Conservation (phyloP, 2,888 invertebrate genomes). For the Phanerotoma sp. region DNA sequence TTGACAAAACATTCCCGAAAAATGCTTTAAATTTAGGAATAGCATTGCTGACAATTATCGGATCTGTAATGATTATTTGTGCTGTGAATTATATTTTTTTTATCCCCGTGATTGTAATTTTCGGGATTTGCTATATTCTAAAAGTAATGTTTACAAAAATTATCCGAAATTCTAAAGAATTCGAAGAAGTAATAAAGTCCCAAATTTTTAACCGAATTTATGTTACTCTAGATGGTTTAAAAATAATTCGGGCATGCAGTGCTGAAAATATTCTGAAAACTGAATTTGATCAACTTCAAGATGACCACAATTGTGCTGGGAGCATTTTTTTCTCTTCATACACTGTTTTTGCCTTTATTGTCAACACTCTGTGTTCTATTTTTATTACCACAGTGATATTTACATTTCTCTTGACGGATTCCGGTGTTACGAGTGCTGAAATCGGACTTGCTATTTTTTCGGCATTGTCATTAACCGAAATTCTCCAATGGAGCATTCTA, state of each 20-base stretch:
- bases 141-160: conserved; percentile 68
- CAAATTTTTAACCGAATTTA: conserved; percentile 79
- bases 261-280: conserved; percentile 66
- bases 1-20: conserved; percentile 74
- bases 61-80: conserved; percentile 66
- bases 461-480: conserved; percentile 57
- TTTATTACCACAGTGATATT: conserved; percentile 69
- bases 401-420: conserved; percentile 60
- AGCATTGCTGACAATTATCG: conserved; percentile 57
- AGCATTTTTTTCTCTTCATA: conserved; percentile 59
- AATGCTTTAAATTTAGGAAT: conserved; percentile 65
- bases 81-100: conserved; percentile 65
- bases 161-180: conserved; percentile 71
- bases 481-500: conserved; percentile 82
- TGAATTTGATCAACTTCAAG: conserved; percentile 66
- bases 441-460: conserved; percentile 59
- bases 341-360: conserved; percentile 58
- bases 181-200: conserved; percentile 70
- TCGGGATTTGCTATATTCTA: conserved; percentile 63
- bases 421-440: conserved; percentile 48
- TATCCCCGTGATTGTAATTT: conserved; percentile 62
- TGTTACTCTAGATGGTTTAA: conserved; percentile 72
- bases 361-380: conserved; percentile 66
- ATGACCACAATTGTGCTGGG: conserved; percentile 56
- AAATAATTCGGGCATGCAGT: conserved; percentile 72